Evolutionary conservation across 2,797 vertebrate genomes (phyloP).

Genomic region (Kryptolebias ocellatus): DNA sequence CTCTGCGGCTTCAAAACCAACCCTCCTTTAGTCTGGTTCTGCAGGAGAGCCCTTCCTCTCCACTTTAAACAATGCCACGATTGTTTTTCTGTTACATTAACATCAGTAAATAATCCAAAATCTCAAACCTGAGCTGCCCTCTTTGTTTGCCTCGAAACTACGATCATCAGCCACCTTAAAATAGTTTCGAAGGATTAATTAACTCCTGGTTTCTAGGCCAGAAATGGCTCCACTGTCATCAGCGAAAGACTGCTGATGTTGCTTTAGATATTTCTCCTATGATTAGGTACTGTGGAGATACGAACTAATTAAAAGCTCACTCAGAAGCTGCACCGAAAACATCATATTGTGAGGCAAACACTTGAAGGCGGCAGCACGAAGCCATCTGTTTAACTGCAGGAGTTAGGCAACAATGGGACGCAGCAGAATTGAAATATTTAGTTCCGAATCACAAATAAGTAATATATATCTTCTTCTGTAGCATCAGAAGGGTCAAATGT

Average conservation of each 20-base stretch:
- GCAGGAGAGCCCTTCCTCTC: neutral
- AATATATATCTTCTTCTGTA: neutral
- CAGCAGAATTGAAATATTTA: conserved; percentile 20
- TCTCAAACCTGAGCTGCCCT: neutral
- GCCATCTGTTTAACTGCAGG: conserved; percentile 51
- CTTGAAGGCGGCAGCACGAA: conserved; percentile 31
- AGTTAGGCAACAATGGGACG: neutral
- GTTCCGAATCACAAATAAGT: conserved; percentile 23
- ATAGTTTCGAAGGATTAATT: conserved; percentile 1
- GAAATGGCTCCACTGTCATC: neutral
- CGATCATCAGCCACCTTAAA: neutral
- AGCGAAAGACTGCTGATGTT: neutral
- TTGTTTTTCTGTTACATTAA: neutral
- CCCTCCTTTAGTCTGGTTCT: too few species aligned
- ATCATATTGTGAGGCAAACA: conserved; percentile 16
- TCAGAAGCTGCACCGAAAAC: conserved; percentile 1
- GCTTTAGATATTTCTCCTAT: conserved; percentile 6
- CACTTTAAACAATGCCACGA: neutral
- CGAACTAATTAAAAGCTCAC: conserved; percentile 14
- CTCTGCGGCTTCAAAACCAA: neutral
- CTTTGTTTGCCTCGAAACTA: neutral
- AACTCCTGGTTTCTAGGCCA: neutral
- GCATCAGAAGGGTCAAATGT: conserved; percentile 4
- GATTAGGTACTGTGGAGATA: conserved; percentile 6
- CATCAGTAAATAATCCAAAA: neutral